Conservation (phyloP, 1,140 invertebrate species). For the Rhyacophila brunnea region DNA sequence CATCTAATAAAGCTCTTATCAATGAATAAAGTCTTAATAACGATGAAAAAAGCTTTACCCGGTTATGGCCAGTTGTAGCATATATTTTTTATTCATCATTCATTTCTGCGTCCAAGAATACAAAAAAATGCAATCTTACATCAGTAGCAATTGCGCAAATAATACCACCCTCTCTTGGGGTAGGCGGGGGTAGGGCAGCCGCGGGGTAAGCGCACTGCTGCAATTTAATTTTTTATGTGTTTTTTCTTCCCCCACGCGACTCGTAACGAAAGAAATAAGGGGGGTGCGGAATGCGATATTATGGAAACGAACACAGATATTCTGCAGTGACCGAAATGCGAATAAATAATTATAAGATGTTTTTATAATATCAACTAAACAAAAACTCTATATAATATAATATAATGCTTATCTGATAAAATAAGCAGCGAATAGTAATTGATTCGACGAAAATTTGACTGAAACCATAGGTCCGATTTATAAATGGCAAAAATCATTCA, state of each 20-base stretch:
- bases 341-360: background rate
- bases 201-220: conserved; percentile 27
- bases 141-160: too few species aligned
- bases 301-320: conserved; percentile 22
- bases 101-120: background rate
- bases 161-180: conserved; percentile 1
- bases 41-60: too few species aligned
- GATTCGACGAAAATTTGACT: too few species aligned
- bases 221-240: conserved; percentile 60
- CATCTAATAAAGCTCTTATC: too few species aligned
- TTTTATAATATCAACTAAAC: too few species aligned
- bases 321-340: background rate
- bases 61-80: too few species aligned
- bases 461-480: too few species aligned
- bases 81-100: background rate
- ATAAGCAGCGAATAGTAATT: too few species aligned
- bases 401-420: too few species aligned
- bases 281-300: conserved; percentile 35
- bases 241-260: conserved; percentile 41
- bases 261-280: conserved; percentile 26
- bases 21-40: too few species aligned
- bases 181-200: conserved; percentile 2
- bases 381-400: too few species aligned
- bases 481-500: too few species aligned
- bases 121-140: background rate